phyloP scores from a whole-genome alignment of 2,113 vertebrate genomes.

The Amblyornis subalaris region DNA sequence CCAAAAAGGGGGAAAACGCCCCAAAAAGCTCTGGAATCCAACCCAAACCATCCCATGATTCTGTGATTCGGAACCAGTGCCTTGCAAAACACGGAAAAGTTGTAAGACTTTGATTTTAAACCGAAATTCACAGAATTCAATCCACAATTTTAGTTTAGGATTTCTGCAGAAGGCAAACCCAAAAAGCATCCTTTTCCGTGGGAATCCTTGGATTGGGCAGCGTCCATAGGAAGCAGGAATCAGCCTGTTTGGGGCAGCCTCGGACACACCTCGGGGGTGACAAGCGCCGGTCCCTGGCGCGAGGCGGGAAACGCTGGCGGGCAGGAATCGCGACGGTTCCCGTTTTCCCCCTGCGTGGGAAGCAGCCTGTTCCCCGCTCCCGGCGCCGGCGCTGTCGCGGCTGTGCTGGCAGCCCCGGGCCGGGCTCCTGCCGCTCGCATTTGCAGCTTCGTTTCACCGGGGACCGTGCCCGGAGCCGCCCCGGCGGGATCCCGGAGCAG shows the following conservation, averaged over 20 bases:
- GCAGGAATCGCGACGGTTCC: neutral
- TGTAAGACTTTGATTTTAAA: accelerated
- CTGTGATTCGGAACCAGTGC: accelerated
- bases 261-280: accelerated
- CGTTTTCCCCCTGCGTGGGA: neutral
- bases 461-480: neutral
- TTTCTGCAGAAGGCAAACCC: neutral
- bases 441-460: constrained; percentile 39
- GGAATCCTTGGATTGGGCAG: neutral
- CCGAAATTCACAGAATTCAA: neutral
- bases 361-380: neutral
- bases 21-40: neutral
- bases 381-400: neutral
- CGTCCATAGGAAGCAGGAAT: accelerated
- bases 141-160: neutral
- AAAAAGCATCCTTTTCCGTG: neutral
- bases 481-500: neutral
- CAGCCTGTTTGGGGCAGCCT: neutral
- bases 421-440: neutral
- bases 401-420: neutral
- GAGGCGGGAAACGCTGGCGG: neutral
- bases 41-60: neutral
- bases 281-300: accelerated
- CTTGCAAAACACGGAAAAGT: accelerated
- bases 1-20: neutral